A percentile compares a stretch with the other conserved stretches of the same genome.
Evolutionary conservation across 1,140 invertebrate genomes (phyloP).

Genomic region (Diprion similis): DNA sequence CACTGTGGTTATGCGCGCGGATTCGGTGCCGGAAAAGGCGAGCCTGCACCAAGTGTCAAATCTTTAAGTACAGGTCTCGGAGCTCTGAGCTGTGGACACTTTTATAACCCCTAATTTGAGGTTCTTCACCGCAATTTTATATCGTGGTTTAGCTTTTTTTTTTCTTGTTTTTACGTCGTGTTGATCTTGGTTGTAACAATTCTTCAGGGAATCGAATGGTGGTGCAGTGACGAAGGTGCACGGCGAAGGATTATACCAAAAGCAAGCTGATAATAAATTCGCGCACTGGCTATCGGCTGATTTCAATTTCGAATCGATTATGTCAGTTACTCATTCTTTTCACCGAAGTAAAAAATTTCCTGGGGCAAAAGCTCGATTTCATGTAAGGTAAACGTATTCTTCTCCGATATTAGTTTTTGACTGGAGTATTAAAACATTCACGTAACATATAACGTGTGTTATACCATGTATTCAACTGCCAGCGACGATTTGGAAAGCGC

Average conservation of each 20-base stretch:
- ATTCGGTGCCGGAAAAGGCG: neutral
- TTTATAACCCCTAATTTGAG: constrained; percentile 43
- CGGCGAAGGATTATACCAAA: too few relatives aligned
- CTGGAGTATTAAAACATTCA: neutral
- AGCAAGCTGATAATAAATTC: too few relatives aligned
- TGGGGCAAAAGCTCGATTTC: too few relatives aligned
- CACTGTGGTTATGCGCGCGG: neutral
- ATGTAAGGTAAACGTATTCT: too few relatives aligned
- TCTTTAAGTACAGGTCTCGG: constrained; percentile 34
- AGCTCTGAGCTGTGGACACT: constrained; percentile 34
- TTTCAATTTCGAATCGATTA: neutral
- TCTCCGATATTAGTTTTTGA: too few relatives aligned
- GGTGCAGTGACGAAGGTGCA: too few relatives aligned
- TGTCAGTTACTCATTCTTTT: neutral
- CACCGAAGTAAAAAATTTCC: neutral
- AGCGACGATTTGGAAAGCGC: too few relatives aligned
- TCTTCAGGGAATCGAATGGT: too few relatives aligned
- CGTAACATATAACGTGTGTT: neutral
- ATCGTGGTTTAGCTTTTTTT: neutral
- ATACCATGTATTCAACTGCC: too few relatives aligned
- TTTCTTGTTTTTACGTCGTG: too few relatives aligned
- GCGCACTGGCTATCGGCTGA: neutral
- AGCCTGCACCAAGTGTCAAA: constrained; percentile 36
- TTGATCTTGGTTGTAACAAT: too few relatives aligned
- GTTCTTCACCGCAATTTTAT: constrained; percentile 14